Evolutionary conservation across 1,140 invertebrate genomes (phyloP), one percentile per base, ranked within the genome.

Genomic region (Anagrus nilaparvatae): DNA sequence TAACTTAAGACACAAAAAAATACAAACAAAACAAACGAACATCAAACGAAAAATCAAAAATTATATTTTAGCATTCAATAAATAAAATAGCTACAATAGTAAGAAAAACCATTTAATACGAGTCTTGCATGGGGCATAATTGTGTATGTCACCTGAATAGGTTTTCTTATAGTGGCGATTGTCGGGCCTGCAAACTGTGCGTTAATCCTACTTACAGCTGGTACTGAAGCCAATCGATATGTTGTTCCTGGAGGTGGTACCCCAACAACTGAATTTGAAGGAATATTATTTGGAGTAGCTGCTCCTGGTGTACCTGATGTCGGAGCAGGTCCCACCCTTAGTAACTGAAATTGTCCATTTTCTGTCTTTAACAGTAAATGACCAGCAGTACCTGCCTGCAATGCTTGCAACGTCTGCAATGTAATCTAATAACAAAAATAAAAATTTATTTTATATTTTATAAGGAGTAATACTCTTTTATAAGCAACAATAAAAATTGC

Each of bases 341-440:
- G 70, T 54, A 95, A 72, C 67, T 95, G 88, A 69, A 84, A 89
- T 60, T 92, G 87, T 49, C 91, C 92, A 76, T 87, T 92, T 72
- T 96, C 91, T 59, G 90, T 94, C 73, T 94, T 93, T 56, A 96
- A 70, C 51, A 94, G 73, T 55, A 94, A 73, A 69, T 87, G 84
- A 55, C 84, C 83, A 63, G 79, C 87, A 68, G 81, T 82, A 62
- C 81, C 87, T 56, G 79, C 79, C 70, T 79, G 84, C 52, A 86
- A 77, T 61, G 77, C 81, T 70, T 84, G 87, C 49, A 87, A 73
- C 63, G 81, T 78, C 76, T 90, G 81, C 59, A 91, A 74, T 48
- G 85, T 87, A 70, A 90, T 84, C 81, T 76, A 55, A 68, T 77
- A 72, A 73, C 69, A 65, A 63, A 61, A 64, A 42, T 35, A 47